These are phyloP conservation scores for Oenanthe melanoleuca DNA, from an alignment of 2,113 vertebrate species.

Conservation along the genomic window DNA sequence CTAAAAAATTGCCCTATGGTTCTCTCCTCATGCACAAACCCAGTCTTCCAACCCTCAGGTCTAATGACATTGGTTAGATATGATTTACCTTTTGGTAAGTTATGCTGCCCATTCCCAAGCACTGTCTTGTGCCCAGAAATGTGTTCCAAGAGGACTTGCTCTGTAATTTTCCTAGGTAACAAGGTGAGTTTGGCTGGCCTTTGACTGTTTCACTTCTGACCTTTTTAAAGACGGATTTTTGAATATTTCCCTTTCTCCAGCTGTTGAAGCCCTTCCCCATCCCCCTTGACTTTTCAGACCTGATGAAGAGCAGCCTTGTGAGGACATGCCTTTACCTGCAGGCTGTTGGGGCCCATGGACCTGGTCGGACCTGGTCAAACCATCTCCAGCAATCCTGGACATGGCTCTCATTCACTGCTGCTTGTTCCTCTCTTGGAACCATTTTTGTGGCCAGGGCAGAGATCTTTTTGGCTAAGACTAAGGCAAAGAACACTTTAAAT, in stretches of 20 bases:
- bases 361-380: neutral
- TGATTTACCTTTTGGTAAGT: neutral
- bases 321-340: neutral
- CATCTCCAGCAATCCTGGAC: neutral
- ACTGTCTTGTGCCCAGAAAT: neutral
- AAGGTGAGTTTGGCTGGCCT: neutral
- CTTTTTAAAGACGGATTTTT: neutral
- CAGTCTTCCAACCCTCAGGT: neutral
- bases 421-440: neutral
- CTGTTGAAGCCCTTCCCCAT: neutral
- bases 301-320: neutral
- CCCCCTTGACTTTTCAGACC: neutral
- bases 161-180: neutral
- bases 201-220: neutral
- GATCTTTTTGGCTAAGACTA: neutral
- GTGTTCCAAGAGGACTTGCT: neutral
- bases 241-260: neutral
- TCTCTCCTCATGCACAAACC: neutral
- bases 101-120: neutral
- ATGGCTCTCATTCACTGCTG: neutral
- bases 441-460: neutral
- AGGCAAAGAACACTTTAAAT: neutral
- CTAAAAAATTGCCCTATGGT: neutral
- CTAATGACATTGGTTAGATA: neutral
- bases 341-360: rapidly evolving